Evolutionary conservation across 2,113 vertebrate species (phyloP).

Genomic region (Climacteris rufus): DNA sequence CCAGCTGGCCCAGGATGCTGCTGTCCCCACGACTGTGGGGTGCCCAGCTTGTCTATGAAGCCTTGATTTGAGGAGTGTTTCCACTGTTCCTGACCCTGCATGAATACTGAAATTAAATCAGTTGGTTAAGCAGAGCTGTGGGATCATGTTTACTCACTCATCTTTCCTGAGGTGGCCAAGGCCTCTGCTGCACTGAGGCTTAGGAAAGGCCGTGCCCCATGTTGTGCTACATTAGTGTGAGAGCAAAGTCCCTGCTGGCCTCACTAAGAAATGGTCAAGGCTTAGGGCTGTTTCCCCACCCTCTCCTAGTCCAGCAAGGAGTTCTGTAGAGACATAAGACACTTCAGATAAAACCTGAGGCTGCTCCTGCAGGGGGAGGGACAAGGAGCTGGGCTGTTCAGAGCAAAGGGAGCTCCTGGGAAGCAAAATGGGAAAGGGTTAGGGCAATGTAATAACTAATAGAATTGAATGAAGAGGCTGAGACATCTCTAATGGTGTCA

Average conservation of each 20-base stretch:
- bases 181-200: not conserved
- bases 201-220: not conserved
- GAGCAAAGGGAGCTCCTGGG: not conserved
- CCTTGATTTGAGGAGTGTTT: not conserved
- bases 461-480: not conserved
- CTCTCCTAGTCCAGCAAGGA: not conserved
- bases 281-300: not conserved
- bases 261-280: not conserved
- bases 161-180: not conserved
- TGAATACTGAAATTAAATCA: not conserved
- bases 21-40: not conserved
- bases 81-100: not conserved
- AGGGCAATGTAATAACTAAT: not conserved
- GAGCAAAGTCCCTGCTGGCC: not conserved
- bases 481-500: not conserved
- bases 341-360: not conserved
- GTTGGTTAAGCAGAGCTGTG: not conserved
- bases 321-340: not conserved
- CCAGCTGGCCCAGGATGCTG: not conserved
- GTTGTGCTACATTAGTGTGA: not conserved
- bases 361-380: not conserved
- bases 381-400: not conserved
- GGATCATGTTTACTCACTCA: not conserved
- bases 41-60: not conserved
- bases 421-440: not conserved